A percentile compares a stretch with the other conserved stretches of the same genome.
phyloP scores from a whole-genome alignment of 1,140 invertebrate genomes.

The Diabrotica undecimpunctata region DNA sequence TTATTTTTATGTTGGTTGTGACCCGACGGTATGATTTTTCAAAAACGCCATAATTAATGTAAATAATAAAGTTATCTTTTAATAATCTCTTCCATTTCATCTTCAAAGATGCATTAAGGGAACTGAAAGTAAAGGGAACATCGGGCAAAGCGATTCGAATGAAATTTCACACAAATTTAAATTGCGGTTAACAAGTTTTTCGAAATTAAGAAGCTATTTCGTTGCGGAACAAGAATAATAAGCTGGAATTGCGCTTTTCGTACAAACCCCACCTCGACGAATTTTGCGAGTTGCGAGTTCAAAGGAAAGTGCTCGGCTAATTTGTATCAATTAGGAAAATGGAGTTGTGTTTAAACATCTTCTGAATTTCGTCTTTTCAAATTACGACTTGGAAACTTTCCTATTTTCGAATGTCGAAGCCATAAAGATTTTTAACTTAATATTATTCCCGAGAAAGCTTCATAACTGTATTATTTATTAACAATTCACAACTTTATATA shows the following conservation, averaged over 20 bases:
- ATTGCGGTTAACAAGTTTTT: conserved; percentile 42
- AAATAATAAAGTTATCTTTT: conserved; percentile 11
- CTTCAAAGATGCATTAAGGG: conserved; percentile 25
- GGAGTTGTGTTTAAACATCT: conserved; percentile 28
- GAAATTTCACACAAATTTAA: conserved; percentile 34
- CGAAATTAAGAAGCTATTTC: conserved; percentile 39
- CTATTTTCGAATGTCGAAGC: neutral
- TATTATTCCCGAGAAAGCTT: neutral
- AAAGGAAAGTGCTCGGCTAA: conserved; percentile 25
- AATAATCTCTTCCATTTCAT: conserved; percentile 21
- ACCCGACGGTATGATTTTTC: too few species aligned
- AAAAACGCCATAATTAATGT: neutral
- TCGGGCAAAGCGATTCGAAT: conserved; percentile 29
- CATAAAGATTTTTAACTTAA: too few species aligned
- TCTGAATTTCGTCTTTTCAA: neutral
- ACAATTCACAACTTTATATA: too few species aligned
- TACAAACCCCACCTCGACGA: conserved; percentile 23
- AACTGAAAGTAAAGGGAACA: conserved; percentile 22
- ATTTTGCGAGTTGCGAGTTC: conserved; percentile 34
- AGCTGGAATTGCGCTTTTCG: conserved; percentile 26
- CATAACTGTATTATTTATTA: too few species aligned
- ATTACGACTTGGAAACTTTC: neutral
- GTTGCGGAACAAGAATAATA: conserved; percentile 36
- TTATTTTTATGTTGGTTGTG: too few species aligned
- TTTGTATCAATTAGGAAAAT: conserved; percentile 42